Base-by-base conservation (phyloP, 2,797 vertebrate species). In the Sarcophilus harrisii region DNA sequence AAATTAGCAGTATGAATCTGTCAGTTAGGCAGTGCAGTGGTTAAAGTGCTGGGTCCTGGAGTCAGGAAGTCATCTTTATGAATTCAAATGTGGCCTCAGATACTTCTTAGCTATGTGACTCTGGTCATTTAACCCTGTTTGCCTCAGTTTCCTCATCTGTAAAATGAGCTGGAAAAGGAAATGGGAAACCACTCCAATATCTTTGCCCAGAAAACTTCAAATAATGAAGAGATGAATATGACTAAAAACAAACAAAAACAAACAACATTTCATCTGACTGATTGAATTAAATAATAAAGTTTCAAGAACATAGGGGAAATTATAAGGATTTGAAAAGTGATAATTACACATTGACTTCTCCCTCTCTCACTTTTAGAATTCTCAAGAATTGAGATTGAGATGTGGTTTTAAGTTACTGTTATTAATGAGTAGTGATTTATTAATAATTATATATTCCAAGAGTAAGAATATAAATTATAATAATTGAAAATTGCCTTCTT, bases 281-380 rank as follows among this genome's bases (percentile, higher is more conserved):
- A 73, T 18, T 73, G 8, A 38, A 21, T 73, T 5, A 96, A 62
- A 95, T 57, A 57, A 62, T 30, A 93, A 95, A 91, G 54, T 29
- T 28, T 93, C 87, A 21, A 93, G 96, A 93, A 95, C 6, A 38
- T n/a, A 8, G 38, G 9, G 93, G 24, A 96, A 91, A 94, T 57
- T 93, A 93, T 28, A 49, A 87, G 24, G 24, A 87, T 87, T 87
- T 87, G 57, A 95, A 96, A 96, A 11, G 66, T 91, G 91, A 73
- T 38, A 73, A 92, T 59, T 49, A 28, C 21, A 90, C 14, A 28
- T 94, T 9, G 32, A 45, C 55, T 49, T 59, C 90, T 45, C 92
- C 55, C 52, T 16, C 21, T 28, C 89, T 45, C 57, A 81, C 91
- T 92, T 90, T 18, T 29, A 90, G 92, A 91, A 90, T 93, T 73